Evolutionary conservation across 2,113 vertebrate genomes (phyloP), one percentile per base, ranked within the genome.

Genomic region (Leptobrachium leishanense): DNA sequence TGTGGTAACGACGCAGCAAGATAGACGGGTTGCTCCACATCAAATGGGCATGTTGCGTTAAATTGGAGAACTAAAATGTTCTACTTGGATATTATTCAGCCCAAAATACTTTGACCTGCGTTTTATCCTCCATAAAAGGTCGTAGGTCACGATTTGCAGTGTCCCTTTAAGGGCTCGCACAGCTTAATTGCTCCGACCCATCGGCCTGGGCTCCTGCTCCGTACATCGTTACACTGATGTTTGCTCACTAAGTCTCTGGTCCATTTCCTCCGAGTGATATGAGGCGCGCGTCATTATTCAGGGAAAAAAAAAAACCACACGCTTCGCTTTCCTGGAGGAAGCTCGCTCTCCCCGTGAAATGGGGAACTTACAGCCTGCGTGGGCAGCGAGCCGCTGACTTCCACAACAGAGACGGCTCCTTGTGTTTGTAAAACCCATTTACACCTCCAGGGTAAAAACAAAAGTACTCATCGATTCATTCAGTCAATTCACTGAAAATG

Each of bases 321-420:
- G 9, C 43, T 70, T 8, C 69, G 39, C 50, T 53, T 72, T n/a
- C n/a, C 31, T 40, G 54, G 2, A 54, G 50, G 5, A 50, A 77
- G 10, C 44, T 12, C 2, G 13, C 15, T 53, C n/a, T 11, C 43
- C 31, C 5, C 2, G 40, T 44, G 67, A 39, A 70, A 77, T 42
- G 40, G 11, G 40, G 57, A 72, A 31, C 13, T 10, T 42, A 41
- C 50, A 62, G 68, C 9, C n/a, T n/a, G 9, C 6, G 69, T 72
- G 69, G 59, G 75, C 75, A 77, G 67, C 67, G 68, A 76, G 68
- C 53, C 62, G 53, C 42, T 65, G 50, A 66, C 57, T 62, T 77
- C 53, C 31, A 77, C 43, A 66, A 70, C 76, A 78, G 39, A 43
- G 67, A 15, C 46, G 67, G 62, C 68, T 72, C 2, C 20, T 59